These are phyloP conservation scores for Eriocheir sinensis DNA, from an alignment of 1,140 invertebrate genomes.

Conservation along the genomic window DNA sequence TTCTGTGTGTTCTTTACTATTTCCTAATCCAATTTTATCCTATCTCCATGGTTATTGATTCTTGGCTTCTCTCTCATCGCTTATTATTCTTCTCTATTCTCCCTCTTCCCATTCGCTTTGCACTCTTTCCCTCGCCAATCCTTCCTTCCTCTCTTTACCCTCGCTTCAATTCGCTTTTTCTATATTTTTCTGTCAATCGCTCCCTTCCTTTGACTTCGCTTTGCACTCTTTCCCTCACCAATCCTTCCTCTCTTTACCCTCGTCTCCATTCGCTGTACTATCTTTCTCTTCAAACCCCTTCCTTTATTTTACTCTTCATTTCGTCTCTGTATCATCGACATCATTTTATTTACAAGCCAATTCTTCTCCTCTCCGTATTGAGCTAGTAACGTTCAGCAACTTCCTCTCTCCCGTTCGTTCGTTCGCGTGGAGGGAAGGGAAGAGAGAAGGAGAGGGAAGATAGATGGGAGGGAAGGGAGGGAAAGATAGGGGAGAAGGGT, in stretches of 20 bases:
- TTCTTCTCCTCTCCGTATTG: not conserved
- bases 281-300: not conserved
- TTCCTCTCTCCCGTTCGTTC: too few relatives aligned
- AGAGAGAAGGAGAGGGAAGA: not conserved
- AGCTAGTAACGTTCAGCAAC: not conserved
- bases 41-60: too few relatives aligned
- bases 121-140: not conserved
- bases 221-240: not conserved
- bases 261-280: not conserved
- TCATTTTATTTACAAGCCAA: too few relatives aligned
- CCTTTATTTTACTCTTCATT: not conserved
- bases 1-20: too few relatives aligned
- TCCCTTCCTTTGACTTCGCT: not conserved
- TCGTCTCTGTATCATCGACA: too few relatives aligned
- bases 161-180: not conserved
- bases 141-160: not conserved
- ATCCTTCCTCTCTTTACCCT: not conserved
- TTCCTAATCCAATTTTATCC: too few relatives aligned
- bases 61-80: too few relatives aligned
- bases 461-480: conserved; percentile 28
- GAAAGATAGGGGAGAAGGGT: not conserved
- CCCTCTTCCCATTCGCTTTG: too few relatives aligned
- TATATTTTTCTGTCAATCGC: not conserved
- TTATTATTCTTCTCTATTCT: not conserved
- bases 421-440: not conserved